Percentiles rank a stretch among this genome's conserved stretches.
Evolutionary conservation across 2,113 vertebrate genomes (phyloP).

Genomic region (Hipposideros armiger): DNA sequence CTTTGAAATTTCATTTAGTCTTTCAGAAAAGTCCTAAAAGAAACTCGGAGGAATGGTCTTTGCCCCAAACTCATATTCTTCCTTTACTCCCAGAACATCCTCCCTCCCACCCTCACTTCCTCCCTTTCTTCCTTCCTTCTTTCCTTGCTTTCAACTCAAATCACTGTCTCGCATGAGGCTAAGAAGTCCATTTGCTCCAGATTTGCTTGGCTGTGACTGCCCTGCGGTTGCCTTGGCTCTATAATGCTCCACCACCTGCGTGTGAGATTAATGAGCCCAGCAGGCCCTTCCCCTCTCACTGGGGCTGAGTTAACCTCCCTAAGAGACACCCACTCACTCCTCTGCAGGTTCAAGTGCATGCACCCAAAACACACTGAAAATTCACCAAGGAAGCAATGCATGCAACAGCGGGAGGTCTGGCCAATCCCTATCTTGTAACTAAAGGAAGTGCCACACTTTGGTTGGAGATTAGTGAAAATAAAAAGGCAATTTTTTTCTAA

Average conservation of each 20-base stretch:
- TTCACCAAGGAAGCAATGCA: too few relatives aligned
- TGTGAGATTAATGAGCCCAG: background rate
- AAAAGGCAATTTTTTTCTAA: background rate
- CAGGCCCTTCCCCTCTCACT: background rate
- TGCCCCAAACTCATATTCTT: background rate
- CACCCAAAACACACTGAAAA: background rate
- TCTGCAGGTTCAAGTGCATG: rapidly evolving
- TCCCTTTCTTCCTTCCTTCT: background rate
- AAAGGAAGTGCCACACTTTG: background rate
- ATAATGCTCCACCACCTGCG: background rate
- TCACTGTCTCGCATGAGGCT: background rate
- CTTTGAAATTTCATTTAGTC: slow-evolving; percentile 50
- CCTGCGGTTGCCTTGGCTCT: background rate
- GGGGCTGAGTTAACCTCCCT: background rate
- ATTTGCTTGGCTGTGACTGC: background rate
- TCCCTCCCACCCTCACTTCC: too few relatives aligned
- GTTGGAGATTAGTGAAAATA: background rate
- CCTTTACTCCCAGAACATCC: background rate
- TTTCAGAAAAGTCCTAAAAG: background rate
- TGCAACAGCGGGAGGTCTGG: rapidly evolving
- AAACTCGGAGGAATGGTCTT: background rate
- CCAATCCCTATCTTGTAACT: background rate
- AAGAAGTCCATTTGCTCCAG: background rate
- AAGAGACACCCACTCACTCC: background rate
- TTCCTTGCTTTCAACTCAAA: background rate